Conservation (phyloP, 2,797 vertebrate species). For the Galaxias olidus region DNA sequence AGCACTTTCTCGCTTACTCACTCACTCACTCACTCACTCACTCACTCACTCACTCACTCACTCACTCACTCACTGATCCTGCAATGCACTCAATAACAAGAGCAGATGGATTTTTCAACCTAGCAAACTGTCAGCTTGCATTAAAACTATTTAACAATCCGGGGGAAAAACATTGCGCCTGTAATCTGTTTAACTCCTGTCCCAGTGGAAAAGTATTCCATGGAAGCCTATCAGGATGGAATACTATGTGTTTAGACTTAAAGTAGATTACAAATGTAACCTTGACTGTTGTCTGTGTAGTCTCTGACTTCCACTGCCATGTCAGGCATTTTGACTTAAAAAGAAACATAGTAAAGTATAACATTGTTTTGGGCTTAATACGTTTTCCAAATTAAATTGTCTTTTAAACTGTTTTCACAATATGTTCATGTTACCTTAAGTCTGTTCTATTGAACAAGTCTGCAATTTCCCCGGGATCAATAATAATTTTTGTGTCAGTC, state of each 20-base stretch:
- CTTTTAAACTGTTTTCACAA: too few relatives aligned
- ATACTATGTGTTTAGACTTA: not conserved
- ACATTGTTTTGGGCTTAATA: not conserved
- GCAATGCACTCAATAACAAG: not conserved
- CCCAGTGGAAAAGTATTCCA: not conserved
- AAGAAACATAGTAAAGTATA: not conserved
- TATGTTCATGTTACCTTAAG: too few relatives aligned
- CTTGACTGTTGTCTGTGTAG: not conserved
- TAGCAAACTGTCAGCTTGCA: constrained; percentile 15
- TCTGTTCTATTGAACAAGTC: too few relatives aligned
- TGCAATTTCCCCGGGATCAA: too few relatives aligned
- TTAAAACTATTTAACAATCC: constrained; percentile 29
- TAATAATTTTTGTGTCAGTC: not conserved
- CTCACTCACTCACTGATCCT: constrained; percentile 3
- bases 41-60: constrained; percentile 9
- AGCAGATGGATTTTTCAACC: constrained; percentile 10
- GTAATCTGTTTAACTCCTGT: constrained; percentile 32
- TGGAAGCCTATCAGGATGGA: not conserved
- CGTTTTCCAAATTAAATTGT: too few relatives aligned
- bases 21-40: constrained; percentile 10
- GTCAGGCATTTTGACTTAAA: constrained; percentile 1
- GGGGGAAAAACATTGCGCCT: constrained; percentile 13
- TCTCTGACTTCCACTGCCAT: not conserved
- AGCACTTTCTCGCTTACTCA: not conserved
- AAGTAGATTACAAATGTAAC: not conserved